Percentiles rank a stretch among this genome's conserved stretches.
phyloP scores from a whole-genome alignment of 1,140 invertebrate genomes.

The Carposina sasakii region DNA sequence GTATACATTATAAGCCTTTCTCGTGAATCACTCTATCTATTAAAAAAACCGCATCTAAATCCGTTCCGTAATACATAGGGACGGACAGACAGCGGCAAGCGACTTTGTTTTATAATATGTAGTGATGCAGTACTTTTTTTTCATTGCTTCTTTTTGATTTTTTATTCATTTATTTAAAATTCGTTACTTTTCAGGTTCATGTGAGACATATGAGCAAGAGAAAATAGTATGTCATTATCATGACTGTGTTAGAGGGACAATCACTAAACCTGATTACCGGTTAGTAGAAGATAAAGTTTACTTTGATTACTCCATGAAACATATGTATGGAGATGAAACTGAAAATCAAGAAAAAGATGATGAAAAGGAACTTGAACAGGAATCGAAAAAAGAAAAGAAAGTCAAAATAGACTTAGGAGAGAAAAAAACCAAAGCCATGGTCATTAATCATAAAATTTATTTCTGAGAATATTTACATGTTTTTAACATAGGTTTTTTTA shows the following conservation, averaged over 20 bases:
- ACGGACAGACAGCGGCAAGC: no score
- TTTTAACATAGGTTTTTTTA: conserved; percentile 7
- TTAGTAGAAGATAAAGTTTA: conserved; percentile 59
- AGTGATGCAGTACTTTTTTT: no score
- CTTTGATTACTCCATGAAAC: conserved; percentile 63
- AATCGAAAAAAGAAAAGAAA: conserved; percentile 13
- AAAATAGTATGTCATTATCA: conserved; percentile 75
- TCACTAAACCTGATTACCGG: conserved; percentile 52
- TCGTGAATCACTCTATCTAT: no score
- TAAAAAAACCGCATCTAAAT: no score
- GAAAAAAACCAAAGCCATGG: conserved; percentile 56
- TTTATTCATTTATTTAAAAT: not conserved
- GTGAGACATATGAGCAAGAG: conserved; percentile 80
- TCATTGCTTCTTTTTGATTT: no score
- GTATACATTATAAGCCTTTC: no score
- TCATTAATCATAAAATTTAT: conserved; percentile 67
- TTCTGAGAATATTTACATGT: conserved; percentile 36
- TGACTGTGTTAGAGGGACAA: conserved; percentile 70
- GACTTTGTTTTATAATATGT: no score
- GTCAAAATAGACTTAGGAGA: conserved; percentile 23
- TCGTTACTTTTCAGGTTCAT: conserved; percentile 67
- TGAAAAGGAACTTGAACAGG: conserved; percentile 14
- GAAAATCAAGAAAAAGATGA: conserved; percentile 12
- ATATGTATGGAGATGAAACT: conserved; percentile 39
- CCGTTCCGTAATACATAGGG: no score